These are phyloP conservation scores for Odontocolon sp. DNA, from an alignment of 2,888 invertebrate genomes.

Conservation along the genomic window DNA sequence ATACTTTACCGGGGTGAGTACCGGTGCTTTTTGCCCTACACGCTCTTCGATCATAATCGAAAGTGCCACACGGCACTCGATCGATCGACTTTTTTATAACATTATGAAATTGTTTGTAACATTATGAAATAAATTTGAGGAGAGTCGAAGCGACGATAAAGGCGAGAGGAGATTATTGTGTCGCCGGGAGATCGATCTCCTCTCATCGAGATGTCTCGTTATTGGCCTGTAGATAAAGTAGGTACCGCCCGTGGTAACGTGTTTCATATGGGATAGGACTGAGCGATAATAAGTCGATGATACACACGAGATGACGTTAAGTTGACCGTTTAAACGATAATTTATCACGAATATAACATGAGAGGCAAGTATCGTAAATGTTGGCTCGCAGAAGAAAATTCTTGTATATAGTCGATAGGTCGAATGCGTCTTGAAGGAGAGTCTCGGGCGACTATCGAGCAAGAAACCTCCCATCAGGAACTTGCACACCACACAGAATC, in stretches of 20 bases:
- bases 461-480: conserved; percentile 33
- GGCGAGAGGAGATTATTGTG: neutral
- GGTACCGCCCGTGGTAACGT: too few relatives aligned
- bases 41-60: conserved; percentile 72
- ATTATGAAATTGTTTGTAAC: too few relatives aligned
- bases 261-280: conserved; percentile 2
- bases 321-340: conserved; percentile 14
- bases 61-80: conserved; percentile 65
- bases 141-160: too few relatives aligned
- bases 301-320: neutral
- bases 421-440: conserved; percentile 32
- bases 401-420: neutral
- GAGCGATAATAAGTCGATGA: conserved; percentile 22
- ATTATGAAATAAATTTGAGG: too few relatives aligned
- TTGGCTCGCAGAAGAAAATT: neutral
- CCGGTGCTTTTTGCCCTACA: conserved; percentile 52
- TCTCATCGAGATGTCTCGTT: neutral
- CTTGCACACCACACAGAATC: conserved; percentile 38
- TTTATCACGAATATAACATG: conserved; percentile 35
- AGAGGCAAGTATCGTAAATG: conserved; percentile 38
- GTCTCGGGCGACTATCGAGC: conserved; percentile 9
- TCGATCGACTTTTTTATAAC: conserved; percentile 67
- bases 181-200: neutral
- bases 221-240: too few relatives aligned
- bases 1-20: conserved; percentile 64